phyloP scores from a whole-genome alignment of 2,113 vertebrate species.

The Diadophis punctatus region DNA sequence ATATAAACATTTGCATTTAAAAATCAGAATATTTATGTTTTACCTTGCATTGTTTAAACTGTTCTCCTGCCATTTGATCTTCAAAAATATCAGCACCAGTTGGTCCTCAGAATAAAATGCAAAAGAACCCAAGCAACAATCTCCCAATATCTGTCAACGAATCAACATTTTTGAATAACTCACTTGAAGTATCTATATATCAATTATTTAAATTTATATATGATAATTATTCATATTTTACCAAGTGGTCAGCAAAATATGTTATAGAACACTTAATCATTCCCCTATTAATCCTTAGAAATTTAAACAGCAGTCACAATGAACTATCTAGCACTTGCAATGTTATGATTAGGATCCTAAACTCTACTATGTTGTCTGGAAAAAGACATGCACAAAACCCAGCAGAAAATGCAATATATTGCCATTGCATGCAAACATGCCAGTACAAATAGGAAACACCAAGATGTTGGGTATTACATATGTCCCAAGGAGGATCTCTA shows the following conservation, averaged over 20 bases:
- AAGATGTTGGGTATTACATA: neutral
- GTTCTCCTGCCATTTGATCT: conserved; percentile 79
- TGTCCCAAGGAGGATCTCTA: neutral
- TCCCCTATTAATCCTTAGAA: neutral
- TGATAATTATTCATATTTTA: neutral
- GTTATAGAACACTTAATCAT: neutral
- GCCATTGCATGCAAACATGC: neutral
- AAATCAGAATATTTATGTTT: conserved; percentile 30
- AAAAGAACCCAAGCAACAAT: conserved; percentile 84
- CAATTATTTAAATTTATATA: neutral
- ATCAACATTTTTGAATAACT: neutral
- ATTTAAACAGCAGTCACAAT: neutral
- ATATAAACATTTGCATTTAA: neutral
- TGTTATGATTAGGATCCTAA: neutral
- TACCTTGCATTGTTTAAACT: conserved; percentile 68
- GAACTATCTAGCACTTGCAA: neutral
- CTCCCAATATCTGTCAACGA: conserved; percentile 76
- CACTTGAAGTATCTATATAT: neutral
- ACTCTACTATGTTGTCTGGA: neutral
- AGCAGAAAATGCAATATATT: neutral
- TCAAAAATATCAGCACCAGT: conserved; percentile 78
- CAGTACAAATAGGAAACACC: neutral
- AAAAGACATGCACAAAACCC: neutral
- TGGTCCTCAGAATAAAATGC: conserved; percentile 77
- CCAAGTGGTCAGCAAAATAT: neutral